These are phyloP conservation scores for Sinodicranocentrus sp. DNA, from an alignment of 2,888 invertebrate species.

Conservation along the genomic window DNA sequence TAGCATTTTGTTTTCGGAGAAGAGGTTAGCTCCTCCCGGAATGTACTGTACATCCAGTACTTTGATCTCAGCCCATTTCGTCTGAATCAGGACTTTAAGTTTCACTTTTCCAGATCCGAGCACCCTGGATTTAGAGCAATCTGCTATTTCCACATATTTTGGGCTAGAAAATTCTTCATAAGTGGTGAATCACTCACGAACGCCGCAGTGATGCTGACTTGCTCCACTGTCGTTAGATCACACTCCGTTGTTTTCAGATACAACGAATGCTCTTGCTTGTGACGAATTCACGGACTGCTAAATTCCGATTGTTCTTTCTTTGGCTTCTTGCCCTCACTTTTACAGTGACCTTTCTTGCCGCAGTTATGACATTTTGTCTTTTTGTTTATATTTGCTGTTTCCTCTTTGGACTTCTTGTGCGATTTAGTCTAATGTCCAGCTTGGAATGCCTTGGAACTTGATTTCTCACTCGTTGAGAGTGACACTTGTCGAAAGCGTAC, in stretches of 20 bases:
- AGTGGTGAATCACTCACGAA: slow-evolving; percentile 48
- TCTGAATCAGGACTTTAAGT: slow-evolving; percentile 45
- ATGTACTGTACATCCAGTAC: slow-evolving; percentile 57
- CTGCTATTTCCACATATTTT: slow-evolving; percentile 39
- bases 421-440: neutral
- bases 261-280: slow-evolving; percentile 16
- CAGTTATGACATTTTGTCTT: slow-evolving; percentile 35
- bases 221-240: slow-evolving; percentile 66
- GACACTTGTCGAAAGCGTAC: slow-evolving; percentile 53
- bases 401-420: slow-evolving; percentile 36
- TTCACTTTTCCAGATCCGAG: slow-evolving; percentile 44
- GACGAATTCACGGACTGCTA: neutral
- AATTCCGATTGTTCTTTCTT: slow-evolving; percentile 18
- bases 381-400: slow-evolving; percentile 31
- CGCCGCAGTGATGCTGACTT: slow-evolving; percentile 52
- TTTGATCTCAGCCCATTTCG: slow-evolving; percentile 44
- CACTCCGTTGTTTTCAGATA: neutral
- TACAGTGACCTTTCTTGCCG: slow-evolving; percentile 59
- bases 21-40: slow-evolving; percentile 49
- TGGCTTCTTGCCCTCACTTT: slow-evolving; percentile 30
- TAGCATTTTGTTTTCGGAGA: slow-evolving; percentile 65
- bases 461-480: neutral
- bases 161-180: slow-evolving; percentile 47
- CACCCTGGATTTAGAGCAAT: slow-evolving; percentile 5
- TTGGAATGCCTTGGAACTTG: neutral